Evolutionary conservation across 1,140 invertebrate genomes (phyloP).

Genomic region (Pseudomyrmex flavicornis): DNA sequence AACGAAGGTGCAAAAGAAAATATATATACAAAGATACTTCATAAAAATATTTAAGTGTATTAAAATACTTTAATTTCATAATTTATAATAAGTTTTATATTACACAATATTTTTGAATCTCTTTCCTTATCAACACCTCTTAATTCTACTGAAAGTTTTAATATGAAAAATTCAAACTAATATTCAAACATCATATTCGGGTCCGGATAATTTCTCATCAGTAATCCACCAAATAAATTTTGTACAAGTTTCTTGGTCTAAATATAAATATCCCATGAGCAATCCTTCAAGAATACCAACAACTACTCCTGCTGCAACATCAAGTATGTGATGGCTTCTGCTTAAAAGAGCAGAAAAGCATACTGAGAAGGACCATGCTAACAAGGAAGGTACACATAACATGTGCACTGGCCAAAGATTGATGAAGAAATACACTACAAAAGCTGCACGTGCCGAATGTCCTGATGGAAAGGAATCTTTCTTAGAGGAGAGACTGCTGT

Average conservation of each 20-base stretch:
- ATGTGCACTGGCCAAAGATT: constrained; percentile 87
- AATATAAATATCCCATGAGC: constrained; percentile 89
- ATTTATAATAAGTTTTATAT: too few species aligned
- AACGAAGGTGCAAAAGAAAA: too few species aligned
- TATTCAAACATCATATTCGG: constrained; percentile 80
- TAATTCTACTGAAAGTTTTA: background rate
- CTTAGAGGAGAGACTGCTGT: constrained; percentile 91
- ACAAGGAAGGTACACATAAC: constrained; percentile 87
- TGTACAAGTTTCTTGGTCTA: constrained; percentile 85
- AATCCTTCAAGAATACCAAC: constrained; percentile 91
- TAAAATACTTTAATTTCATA: too few species aligned
- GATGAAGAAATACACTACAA: constrained; percentile 90
- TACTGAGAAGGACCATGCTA: constrained; percentile 91
- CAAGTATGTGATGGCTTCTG: constrained; percentile 94
- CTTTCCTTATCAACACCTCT: too few species aligned
- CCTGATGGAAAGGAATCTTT: constrained; percentile 98
- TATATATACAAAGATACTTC: too few species aligned
- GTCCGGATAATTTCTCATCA: constrained; percentile 87
- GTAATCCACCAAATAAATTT: constrained; percentile 85
- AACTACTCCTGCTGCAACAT: constrained; percentile 91
- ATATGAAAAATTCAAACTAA: background rate
- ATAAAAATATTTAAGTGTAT: too few species aligned
- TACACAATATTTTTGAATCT: too few species aligned
- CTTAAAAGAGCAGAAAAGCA: constrained; percentile 92
- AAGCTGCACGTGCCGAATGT: constrained; percentile 94